Evolutionary conservation across 2,113 vertebrate species (phyloP).

Genomic region (Brachionichthys hirsutus): DNA sequence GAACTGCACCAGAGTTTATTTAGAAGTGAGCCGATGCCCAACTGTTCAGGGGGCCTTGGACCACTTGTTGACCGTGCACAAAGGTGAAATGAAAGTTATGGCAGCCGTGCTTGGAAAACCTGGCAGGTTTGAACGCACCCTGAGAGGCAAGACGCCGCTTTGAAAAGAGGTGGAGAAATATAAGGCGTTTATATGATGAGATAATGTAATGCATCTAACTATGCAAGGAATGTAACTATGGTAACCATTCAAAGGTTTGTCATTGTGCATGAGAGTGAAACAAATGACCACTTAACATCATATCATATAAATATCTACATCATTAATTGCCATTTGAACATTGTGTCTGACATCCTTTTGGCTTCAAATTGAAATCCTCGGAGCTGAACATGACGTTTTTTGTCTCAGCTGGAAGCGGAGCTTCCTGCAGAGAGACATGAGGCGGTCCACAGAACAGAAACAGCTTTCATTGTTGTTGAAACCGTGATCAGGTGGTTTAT

Average conservation of each 20-base stretch:
- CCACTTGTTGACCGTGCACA: no score
- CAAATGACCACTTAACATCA: conserved; percentile 12
- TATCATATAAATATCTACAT: background rate
- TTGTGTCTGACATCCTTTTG: background rate
- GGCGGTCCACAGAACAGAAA: background rate
- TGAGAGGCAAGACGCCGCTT: no score
- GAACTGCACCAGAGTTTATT: no score
- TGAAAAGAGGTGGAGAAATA: no score
- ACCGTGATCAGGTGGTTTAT: conserved; percentile 11
- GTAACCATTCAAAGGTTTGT: background rate
- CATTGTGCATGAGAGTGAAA: conserved; percentile 4
- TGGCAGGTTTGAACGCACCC: no score
- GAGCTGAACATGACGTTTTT: background rate
- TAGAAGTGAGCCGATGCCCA: no score
- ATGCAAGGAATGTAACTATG: background rate
- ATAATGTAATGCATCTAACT: background rate
- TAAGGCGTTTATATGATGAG: no score
- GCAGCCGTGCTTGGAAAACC: no score
- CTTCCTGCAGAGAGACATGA: background rate
- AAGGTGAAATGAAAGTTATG: no score
- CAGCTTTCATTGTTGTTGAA: background rate
- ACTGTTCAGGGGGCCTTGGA: no score
- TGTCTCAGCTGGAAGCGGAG: background rate
- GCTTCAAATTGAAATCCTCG: background rate
- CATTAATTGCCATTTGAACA: conserved; percentile 20